Base-by-base conservation (phyloP, 2,888 invertebrate species). In the Hyppa rectilinea region DNA sequence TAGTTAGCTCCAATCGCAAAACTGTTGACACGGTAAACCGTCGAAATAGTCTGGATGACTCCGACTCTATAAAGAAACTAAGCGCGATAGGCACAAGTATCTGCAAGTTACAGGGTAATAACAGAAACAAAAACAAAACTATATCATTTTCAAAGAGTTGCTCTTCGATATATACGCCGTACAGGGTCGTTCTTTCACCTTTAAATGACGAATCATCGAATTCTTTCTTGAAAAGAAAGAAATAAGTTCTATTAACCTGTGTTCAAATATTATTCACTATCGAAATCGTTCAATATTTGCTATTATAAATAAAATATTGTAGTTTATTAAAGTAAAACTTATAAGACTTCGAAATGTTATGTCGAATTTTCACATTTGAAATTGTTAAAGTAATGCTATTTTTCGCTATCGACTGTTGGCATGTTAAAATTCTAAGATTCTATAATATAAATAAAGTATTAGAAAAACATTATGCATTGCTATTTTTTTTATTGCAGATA, bases 51-150 rank as follows among this genome's bases (percentile, higher is more conserved):
- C 72, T 85, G 23, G 91, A 92, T 58, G 93, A 92, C 71, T 84
- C 87, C 6, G 93, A 93, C 80, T 89, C 94, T 20, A 91, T 94
- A 36, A 93, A 94, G 85, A 95, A 96, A 80, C 79, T 96, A 70
- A 95, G 94, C 71, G 96, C 96, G 31, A 89, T 95, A 70, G 96
- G 96, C 74, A 93, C 88, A 78, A 95, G 92, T 85, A 95, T 96
- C 86, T 92, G 92, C 80, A 94, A 94, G 81, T 85, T 95, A 55
- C 91, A 91, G 69, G 92, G 92, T 75, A 94, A 94, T 85, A 92
- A 85, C 80, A 91, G 85, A 84, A 83, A 79, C 55, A 93, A 93
- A 85, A 91, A 89, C 81, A 94, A 94, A 84, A 86, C 90, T 34
- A 92, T 93, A 77, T 88, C 88, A 6, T 92, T 95, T 86, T 94